These are phyloP conservation scores for Bombus waltoni DNA, from an alignment of 1,140 invertebrate genomes.

Conservation along the genomic window DNA sequence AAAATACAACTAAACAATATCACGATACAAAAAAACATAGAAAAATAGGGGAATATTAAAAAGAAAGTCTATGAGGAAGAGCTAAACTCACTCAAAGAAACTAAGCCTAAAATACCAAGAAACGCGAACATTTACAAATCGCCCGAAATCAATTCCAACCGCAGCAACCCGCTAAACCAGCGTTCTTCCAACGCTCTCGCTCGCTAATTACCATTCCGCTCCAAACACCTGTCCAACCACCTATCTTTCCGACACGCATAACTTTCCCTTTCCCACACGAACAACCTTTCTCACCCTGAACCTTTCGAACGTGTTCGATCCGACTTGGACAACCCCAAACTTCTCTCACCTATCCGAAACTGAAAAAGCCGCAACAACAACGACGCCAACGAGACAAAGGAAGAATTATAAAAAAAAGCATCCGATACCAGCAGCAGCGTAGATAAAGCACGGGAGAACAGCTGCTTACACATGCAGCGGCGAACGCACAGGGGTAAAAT, in stretches of 20 bases:
- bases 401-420: background rate
- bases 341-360: background rate
- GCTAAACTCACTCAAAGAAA: too few relatives aligned
- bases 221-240: background rate
- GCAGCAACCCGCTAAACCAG: background rate
- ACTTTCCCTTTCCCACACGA: background rate
- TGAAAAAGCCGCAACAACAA: background rate
- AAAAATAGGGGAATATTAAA: too few relatives aligned
- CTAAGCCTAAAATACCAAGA: too few relatives aligned
- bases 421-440: background rate
- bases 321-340: background rate
- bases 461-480: slow-evolving; percentile 2
- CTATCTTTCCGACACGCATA: background rate
- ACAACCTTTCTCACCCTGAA: background rate
- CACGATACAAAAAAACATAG: too few relatives aligned
- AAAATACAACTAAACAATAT: too few relatives aligned
- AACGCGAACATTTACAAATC: too few relatives aligned
- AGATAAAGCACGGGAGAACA: background rate
- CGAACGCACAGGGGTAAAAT: background rate
- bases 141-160: background rate
- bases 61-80: too few relatives aligned
- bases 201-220: background rate
- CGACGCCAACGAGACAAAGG: too few relatives aligned
- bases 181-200: background rate
- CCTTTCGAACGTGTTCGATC: background rate